Base-by-base conservation (phyloP, 1,140 invertebrate species). In the Theocolax elegans region DNA sequence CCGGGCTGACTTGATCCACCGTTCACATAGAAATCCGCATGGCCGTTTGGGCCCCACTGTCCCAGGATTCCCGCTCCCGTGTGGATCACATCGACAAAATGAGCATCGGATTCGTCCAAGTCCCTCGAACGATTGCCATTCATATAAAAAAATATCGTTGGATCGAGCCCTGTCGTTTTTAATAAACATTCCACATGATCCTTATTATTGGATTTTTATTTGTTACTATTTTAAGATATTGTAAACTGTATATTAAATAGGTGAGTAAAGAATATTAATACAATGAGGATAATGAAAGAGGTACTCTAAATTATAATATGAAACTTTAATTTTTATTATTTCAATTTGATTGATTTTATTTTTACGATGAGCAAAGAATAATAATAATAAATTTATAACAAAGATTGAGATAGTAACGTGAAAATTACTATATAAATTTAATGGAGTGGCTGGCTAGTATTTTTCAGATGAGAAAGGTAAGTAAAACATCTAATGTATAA, bases 1-100 rank as follows among this genome's bases (percentile, higher is more conserved):
- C 94, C 94, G 2, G 94, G 94, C 76, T 96, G 95, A 75, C 92
- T 92, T 44, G 92, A 93, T 35, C 94, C 95, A 10, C 94, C 94
- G 79, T 96, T 96, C 25, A 95, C 92, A 83, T 96, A 96, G 83
- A 95, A 96, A 81, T 96, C 95, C 10, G 93, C 93, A 80, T 95
- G 94, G 0, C 94, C 94, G 75, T 91, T 94, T 1, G 93, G 92
- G 2, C 93, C 92, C 93, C 93, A 94, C 77, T 94, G 92, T 0
- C 93, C 92, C 17, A 94, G 85, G 56, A 94, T 92, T 0, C 93
- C 93, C 0, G 93, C 94, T 35, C 95, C 94, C 0, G 95, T 96
- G 80, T 97, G 95, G 53, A 97, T 88, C 23, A 96, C 90, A 82
- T 96, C 94, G 21, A 96, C 94, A 81, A 96, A 96, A 72, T 92